Conservation (phyloP, 2,888 invertebrate species). For the Anarsia innoxiella region DNA sequence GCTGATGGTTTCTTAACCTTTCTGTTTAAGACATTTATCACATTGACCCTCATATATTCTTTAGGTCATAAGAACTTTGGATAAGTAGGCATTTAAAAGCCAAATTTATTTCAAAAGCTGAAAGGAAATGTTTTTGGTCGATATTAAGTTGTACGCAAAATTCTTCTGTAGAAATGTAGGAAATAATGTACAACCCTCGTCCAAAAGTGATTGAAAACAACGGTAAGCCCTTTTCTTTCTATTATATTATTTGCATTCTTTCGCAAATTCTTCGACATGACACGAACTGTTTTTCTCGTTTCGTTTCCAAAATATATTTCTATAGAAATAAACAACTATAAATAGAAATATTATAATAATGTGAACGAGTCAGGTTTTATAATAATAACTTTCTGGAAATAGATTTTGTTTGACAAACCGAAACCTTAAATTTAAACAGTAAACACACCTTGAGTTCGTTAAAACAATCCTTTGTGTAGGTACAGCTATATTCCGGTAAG, state of each 20-base stretch:
- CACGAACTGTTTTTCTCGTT: too few relatives aligned
- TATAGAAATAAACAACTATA: too few relatives aligned
- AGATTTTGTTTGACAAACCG: too few relatives aligned
- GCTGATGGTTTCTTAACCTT: too few relatives aligned
- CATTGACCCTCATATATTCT: neutral
- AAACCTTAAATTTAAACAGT: too few relatives aligned
- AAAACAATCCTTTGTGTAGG: too few relatives aligned
- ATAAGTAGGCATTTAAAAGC: constrained; percentile 8
- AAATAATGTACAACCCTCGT: constrained; percentile 54
- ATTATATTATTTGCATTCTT: too few relatives aligned
- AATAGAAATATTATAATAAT: too few relatives aligned
- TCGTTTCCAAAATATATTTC: too few relatives aligned
- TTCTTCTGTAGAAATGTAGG: constrained; percentile 33
- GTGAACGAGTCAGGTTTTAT: too few relatives aligned
- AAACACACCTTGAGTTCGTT: too few relatives aligned
- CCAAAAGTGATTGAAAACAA: constrained; percentile 40
- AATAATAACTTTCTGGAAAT: too few relatives aligned
- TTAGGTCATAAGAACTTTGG: neutral
- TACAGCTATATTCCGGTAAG: constrained; percentile 29
- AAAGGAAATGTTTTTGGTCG: constrained; percentile 12
- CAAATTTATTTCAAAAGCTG: constrained; percentile 12
- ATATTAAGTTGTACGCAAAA: constrained; percentile 3
- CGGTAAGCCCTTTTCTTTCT: constrained; percentile 29
- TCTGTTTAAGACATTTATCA: constrained; percentile 2
- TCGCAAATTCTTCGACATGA: constrained; percentile 19